Evolutionary conservation across 2,113 vertebrate genomes (phyloP).

Genomic region (Noturus placidus): DNA sequence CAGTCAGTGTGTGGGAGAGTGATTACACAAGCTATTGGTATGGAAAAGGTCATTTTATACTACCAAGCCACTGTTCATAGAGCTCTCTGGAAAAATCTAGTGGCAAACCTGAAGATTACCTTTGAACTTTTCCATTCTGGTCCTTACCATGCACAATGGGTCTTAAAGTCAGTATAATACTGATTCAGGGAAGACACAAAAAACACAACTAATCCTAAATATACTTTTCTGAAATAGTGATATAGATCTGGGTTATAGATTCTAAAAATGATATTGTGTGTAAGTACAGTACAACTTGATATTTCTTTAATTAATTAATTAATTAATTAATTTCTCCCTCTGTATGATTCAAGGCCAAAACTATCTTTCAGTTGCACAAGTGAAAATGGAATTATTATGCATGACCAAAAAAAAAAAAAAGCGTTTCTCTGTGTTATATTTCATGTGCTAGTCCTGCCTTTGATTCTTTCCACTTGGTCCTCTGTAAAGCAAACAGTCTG

Average conservation of each 20-base stretch:
- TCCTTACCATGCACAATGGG: neutral
- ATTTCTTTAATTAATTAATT: neutral
- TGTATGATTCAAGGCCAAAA: neutral
- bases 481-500: slow-evolving; percentile 45
- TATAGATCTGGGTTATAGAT: neutral
- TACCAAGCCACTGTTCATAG: slow-evolving; percentile 25
- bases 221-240: neutral
- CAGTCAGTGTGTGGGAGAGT: slow-evolving; percentile 32
- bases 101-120: slow-evolving; percentile 23
- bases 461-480: slow-evolving; percentile 39
- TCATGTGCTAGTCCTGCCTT: slow-evolving; percentile 21
- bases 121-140: slow-evolving; percentile 16
- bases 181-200: neutral
- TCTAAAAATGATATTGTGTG: neutral
- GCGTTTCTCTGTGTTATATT: slow-evolving; percentile 21
- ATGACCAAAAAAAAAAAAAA: slow-evolving; percentile 2
- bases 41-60: slow-evolving; percentile 40
- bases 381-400: slow-evolving; percentile 12
- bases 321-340: neutral
- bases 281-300: no score
- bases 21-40: slow-evolving; percentile 27
- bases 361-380: neutral
- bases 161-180: neutral
- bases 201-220: neutral
- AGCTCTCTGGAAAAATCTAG: slow-evolving; percentile 19